A percentile compares a stretch with the other conserved stretches of the same genome.
Conservation (phyloP, 53 echinoderm and acorn worm species). For the Henricia sp. region DNA sequence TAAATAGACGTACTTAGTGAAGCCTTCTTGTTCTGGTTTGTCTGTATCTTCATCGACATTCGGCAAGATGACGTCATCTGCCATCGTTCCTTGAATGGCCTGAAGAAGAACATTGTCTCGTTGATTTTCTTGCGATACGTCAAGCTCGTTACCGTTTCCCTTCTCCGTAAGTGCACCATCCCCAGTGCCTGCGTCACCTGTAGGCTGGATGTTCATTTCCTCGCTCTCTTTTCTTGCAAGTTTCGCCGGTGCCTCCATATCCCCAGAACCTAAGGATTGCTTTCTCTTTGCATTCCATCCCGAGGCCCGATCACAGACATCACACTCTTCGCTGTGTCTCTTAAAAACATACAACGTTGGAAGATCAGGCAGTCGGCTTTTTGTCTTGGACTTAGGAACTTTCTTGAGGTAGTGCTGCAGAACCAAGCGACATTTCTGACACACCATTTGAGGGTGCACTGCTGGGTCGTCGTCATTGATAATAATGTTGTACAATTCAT, state of each 20-base stretch:
- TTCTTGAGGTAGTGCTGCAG: slow-evolving; percentile 47
- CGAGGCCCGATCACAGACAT: slow-evolving; percentile 45
- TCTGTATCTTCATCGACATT: slow-evolving; percentile 12
- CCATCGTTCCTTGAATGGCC: slow-evolving; percentile 30
- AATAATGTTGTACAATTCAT: slow-evolving; percentile 17
- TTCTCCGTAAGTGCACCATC: background rate
- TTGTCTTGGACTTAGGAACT: slow-evolving; percentile 12
- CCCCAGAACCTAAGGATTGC: background rate
- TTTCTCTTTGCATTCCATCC: slow-evolving; percentile 41
- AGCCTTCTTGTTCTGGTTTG: slow-evolving; percentile 42
- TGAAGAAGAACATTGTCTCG: slow-evolving; percentile 36
- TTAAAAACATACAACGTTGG: slow-evolving; percentile 28
- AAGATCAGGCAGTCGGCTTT: slow-evolving; percentile 7
- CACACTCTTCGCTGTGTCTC: slow-evolving; percentile 19
- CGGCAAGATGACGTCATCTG: background rate
- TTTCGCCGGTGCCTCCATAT: slow-evolving; percentile 8
- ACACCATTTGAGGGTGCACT: slow-evolving; percentile 52
- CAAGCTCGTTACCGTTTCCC: slow-evolving; percentile 14
- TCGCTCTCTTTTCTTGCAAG: slow-evolving; percentile 14
- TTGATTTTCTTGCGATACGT: background rate
- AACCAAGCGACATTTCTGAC: slow-evolving; percentile 38
- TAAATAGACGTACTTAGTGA: slow-evolving; percentile 54
- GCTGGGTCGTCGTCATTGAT: slow-evolving; percentile 30
- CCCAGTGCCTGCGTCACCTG: background rate
- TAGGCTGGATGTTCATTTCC: background rate